Conservation (phyloP, 1,140 invertebrate genomes). For the Arion vulgaris region DNA sequence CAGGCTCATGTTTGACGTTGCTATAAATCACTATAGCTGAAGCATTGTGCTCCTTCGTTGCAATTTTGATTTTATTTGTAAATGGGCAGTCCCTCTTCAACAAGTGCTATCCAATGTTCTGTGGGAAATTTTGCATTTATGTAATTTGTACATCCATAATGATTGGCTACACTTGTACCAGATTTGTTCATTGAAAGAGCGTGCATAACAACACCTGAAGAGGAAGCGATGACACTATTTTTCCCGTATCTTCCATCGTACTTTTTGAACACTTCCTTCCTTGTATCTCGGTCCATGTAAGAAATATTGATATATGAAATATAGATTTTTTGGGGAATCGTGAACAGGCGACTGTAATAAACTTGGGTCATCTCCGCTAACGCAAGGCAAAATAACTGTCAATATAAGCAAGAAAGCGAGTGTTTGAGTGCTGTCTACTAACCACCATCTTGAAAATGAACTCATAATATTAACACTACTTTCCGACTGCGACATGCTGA, state of each 20-base stretch:
- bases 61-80: conserved; percentile 46
- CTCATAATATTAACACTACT: too few relatives aligned
- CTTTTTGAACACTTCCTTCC: conserved; percentile 9
- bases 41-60: conserved; percentile 45
- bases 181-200: background rate
- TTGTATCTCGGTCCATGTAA: conserved; percentile 31
- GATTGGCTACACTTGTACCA: conserved; percentile 30
- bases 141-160: conserved; percentile 42
- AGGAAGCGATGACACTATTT: conserved; percentile 33
- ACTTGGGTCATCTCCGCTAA: background rate
- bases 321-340: background rate
- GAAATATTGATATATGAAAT: conserved; percentile 31
- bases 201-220: conserved; percentile 39
- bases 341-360: background rate
- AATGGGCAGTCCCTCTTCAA: conserved; percentile 46
- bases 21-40: conserved; percentile 49
- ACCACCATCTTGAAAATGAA: conserved; percentile 30
- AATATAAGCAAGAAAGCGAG: conserved; percentile 8
- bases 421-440: background rate
- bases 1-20: conserved; percentile 6
- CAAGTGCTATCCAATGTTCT: conserved; percentile 47
- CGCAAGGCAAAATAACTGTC: background rate
- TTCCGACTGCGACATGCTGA: conserved; percentile 4
- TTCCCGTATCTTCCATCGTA: conserved; percentile 39
- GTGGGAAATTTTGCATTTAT: conserved; percentile 33